phyloP scores from a whole-genome alignment of 2,797 vertebrate genomes.

The Cossypha caffra region DNA sequence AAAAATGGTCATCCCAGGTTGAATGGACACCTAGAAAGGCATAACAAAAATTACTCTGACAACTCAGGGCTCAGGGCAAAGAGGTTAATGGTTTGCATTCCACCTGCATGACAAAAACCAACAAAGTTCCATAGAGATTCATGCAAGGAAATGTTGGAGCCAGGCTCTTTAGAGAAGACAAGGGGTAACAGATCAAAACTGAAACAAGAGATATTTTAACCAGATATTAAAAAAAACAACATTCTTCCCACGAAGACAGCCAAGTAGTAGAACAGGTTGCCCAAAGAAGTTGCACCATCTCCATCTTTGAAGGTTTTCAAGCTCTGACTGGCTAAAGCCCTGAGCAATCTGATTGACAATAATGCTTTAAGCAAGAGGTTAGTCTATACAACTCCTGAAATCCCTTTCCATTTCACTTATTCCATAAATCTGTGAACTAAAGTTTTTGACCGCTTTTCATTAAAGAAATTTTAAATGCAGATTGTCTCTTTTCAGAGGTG shows the following conservation, averaged over 20 bases:
- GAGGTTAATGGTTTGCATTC: not conserved
- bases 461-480: not conserved
- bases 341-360: not conserved
- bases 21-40: not conserved
- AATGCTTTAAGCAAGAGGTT: not conserved
- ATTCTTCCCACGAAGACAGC: not conserved
- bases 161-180: not conserved
- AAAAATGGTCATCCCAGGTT: not conserved
- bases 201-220: not conserved
- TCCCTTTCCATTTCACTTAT: not conserved
- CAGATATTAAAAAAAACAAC: not conserved
- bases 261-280: not conserved
- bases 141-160: rapidly evolving
- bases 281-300: not conserved
- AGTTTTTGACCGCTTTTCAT: not conserved
- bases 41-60: not conserved
- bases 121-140: rapidly evolving
- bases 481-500: not conserved
- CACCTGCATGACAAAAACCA: not conserved
- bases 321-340: not conserved
- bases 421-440: not conserved
- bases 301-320: not conserved
- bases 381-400: not conserved
- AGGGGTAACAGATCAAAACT: not conserved
- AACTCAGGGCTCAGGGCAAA: rapidly evolving